These are phyloP conservation scores for Anastrepha obliqua DNA, from an alignment of 1,140 invertebrate genomes.

Conservation along the genomic window DNA sequence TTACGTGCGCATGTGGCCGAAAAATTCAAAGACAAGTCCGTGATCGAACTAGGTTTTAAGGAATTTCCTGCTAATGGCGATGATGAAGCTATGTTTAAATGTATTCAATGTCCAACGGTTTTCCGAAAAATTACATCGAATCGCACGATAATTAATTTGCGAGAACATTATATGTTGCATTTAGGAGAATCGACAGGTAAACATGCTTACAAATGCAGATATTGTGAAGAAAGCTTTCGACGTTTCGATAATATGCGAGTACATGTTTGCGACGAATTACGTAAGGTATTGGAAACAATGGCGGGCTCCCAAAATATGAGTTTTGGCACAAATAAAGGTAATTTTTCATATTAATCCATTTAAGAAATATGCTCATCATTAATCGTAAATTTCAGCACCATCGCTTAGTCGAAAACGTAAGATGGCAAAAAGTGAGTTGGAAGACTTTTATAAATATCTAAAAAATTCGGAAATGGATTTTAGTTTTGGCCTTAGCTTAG, in stretches of 20 bases:
- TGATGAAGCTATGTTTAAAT: not conserved
- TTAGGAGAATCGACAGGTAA: constrained; percentile 9
- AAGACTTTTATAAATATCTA: not conserved
- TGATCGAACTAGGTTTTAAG: not conserved
- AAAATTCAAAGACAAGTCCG: not conserved
- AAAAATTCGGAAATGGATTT: not conserved
- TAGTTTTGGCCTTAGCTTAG: too few relatives aligned
- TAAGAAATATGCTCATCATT: too few relatives aligned
- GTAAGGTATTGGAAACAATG: not conserved
- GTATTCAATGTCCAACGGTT: not conserved
- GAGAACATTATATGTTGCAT: constrained; percentile 43
- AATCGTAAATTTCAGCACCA: not conserved
- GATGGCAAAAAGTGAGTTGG: not conserved
- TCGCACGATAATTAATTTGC: not conserved
- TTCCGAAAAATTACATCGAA: not conserved
- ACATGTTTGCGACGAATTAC: constrained; percentile 13
- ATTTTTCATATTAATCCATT: too few relatives aligned
- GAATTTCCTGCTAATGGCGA: not conserved
- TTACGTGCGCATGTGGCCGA: constrained; percentile 21
- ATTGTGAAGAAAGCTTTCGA: constrained; percentile 33
- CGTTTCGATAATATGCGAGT: constrained; percentile 10
- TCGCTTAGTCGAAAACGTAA: not conserved
- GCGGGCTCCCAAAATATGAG: not conserved
- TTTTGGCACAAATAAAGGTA: too few relatives aligned
- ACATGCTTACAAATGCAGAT: constrained; percentile 24